Evolutionary conservation across 2,113 vertebrate species (phyloP), one percentile per base, ranked within the genome.

Genomic region (Lophotis ruficrista): DNA sequence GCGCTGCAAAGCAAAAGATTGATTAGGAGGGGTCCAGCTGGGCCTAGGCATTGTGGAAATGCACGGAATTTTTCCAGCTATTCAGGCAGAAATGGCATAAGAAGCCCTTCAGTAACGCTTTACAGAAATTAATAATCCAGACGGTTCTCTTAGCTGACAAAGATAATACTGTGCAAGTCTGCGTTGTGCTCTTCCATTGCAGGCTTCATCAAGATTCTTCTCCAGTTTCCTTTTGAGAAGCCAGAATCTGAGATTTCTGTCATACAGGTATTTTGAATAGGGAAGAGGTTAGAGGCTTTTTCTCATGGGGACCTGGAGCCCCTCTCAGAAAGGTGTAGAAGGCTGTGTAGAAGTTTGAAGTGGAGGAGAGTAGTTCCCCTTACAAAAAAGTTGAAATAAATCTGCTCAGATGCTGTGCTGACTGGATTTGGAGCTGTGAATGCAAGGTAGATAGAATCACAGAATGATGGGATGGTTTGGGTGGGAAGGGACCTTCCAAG

Each of bases 261-360:
- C 5, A 6, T 47, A 10, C 8, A 9, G 45, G 6, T 48, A 3
- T 83, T 83, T 83, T 38, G 21, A 75, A 31, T 7, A 41, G 66
- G 25, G 12, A 25, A 31, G 12, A 65, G 19, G 43, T 14, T 43
- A 41, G 15, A 64, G 61, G 4, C 14, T 68, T 64, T 61, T 45
- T 18, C 19, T 35, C 0, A 0, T 21, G 20, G 28, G 35, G 25
- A 69, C 24, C 21, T 41, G 35, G 47, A 73, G 31, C 9, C 27
- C 31, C 9, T 37, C 15, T 35, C 25, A n/a, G 45, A 70, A 38
- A 24, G 35, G 48, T 1, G 1, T 35, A 10, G n/a, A 27, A 33
- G 35, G 10, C 47, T 56, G 27, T 38, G 6, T 2, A 37, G 45
- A 6, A 47, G 38, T 70, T 69, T 41, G 14, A 62, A 62, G 14